Evolutionary conservation across 2,113 vertebrate species (phyloP).

Genomic region (Pachyramphus minor): DNA sequence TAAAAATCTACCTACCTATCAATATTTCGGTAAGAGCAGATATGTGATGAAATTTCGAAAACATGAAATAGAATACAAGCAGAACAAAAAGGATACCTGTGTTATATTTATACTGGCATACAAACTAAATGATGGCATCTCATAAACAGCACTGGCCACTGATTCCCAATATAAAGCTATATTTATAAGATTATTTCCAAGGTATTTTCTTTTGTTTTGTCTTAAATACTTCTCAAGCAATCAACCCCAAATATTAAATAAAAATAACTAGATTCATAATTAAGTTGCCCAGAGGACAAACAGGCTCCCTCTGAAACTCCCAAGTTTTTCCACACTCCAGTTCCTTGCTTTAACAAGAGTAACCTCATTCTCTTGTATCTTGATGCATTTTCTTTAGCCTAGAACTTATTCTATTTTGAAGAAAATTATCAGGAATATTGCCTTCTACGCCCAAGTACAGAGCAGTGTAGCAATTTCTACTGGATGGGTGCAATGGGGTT

Average conservation of each 20-base stretch:
- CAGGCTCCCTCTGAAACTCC: neutral
- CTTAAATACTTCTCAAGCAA: neutral
- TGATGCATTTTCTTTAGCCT: neutral
- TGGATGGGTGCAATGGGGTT: accelerated
- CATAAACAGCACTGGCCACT: neutral
- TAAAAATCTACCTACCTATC: neutral
- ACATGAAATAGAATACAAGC: neutral
- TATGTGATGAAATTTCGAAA: neutral
- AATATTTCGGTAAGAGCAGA: neutral
- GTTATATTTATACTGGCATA: neutral
- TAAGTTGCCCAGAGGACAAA: neutral
- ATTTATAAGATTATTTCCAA: neutral
- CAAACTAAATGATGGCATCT: neutral
- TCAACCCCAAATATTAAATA: neutral
- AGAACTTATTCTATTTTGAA: neutral
- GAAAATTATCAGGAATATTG: neutral
- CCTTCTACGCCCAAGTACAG: neutral
- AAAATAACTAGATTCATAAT: neutral
- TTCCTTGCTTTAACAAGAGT: neutral
- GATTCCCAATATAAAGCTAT: neutral
- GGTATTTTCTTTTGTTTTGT: neutral
- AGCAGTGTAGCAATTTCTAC: neutral
- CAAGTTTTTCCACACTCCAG: neutral
- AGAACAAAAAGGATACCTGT: neutral
- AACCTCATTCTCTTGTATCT: neutral